Evolutionary conservation across 2,888 invertebrate species (phyloP).

Genomic region (Tenthredo amoena): DNA sequence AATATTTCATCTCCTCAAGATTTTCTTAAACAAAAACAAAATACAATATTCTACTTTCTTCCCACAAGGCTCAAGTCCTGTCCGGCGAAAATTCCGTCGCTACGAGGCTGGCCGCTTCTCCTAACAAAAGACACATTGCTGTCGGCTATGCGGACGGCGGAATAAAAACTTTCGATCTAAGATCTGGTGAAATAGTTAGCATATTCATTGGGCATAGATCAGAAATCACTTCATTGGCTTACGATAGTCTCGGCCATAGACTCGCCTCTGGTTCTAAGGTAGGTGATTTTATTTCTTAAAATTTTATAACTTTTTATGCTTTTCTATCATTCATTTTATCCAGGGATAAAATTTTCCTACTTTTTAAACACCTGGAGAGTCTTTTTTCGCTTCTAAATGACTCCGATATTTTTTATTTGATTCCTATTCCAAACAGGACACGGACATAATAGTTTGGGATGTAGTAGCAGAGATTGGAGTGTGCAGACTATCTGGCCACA

Average conservation of each 20-base stretch:
- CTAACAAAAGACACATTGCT: slow-evolving; percentile 89
- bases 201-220: slow-evolving; percentile 92
- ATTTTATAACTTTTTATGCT: background rate
- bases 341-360: background rate
- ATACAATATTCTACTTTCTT: slow-evolving; percentile 58
- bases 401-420: background rate
- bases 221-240: slow-evolving; percentile 90
- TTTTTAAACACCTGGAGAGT: slow-evolving; percentile 9
- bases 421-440: slow-evolving; percentile 84
- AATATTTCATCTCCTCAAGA: slow-evolving; percentile 15
- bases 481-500: slow-evolving; percentile 94
- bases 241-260: slow-evolving; percentile 90
- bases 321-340: background rate
- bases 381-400: background rate
- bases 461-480: slow-evolving; percentile 94
- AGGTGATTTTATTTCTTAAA: slow-evolving; percentile 39
- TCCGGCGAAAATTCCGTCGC: slow-evolving; percentile 91
- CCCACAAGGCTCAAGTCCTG: slow-evolving; percentile 86
- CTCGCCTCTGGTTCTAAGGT: slow-evolving; percentile 95
- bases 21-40: background rate
- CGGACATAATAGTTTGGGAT: slow-evolving; percentile 97
- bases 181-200: slow-evolving; percentile 85
- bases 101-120: slow-evolving; percentile 87
- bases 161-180: slow-evolving; percentile 90
- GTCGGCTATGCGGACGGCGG: slow-evolving; percentile 96